Conservation (phyloP, 1,140 invertebrate genomes). For the Babylonia areolata region DNA sequence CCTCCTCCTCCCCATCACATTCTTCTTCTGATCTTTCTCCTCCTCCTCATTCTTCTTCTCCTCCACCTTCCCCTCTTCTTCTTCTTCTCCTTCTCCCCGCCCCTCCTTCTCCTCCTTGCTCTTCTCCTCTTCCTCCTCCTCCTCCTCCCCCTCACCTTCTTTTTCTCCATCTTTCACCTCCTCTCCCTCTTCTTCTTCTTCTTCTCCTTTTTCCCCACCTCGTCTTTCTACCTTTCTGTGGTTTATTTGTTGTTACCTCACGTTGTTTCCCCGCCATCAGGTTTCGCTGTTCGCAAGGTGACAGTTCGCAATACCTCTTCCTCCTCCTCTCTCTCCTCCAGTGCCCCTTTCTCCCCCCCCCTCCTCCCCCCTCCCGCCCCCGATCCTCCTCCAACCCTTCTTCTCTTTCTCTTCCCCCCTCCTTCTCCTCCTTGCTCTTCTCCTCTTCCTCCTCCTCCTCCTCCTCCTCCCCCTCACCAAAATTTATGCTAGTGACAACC, state of each 20-base stretch:
- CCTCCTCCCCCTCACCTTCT: slow-evolving; percentile 4
- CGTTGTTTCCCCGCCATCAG: neutral
- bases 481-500: too few species aligned
- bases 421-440: too few species aligned
- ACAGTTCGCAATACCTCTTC: too few species aligned
- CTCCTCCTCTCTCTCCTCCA: too few species aligned
- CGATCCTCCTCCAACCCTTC: too few species aligned
- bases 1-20: neutral
- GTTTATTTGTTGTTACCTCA: neutral
- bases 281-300: neutral
- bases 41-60: neutral
- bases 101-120: neutral
- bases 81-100: neutral
- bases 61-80: neutral
- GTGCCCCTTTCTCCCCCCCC: too few species aligned
- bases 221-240: too few species aligned
- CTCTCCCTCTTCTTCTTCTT: neutral
- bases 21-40: neutral
- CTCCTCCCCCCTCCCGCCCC: too few species aligned
- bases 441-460: too few species aligned
- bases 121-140: neutral
- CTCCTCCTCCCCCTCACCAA: too few species aligned
- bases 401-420: too few species aligned
- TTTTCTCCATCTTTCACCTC: neutral
- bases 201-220: neutral